These are phyloP conservation scores for Athetis lepigone DNA, from an alignment of 2,888 invertebrate species.

Conservation along the genomic window DNA sequence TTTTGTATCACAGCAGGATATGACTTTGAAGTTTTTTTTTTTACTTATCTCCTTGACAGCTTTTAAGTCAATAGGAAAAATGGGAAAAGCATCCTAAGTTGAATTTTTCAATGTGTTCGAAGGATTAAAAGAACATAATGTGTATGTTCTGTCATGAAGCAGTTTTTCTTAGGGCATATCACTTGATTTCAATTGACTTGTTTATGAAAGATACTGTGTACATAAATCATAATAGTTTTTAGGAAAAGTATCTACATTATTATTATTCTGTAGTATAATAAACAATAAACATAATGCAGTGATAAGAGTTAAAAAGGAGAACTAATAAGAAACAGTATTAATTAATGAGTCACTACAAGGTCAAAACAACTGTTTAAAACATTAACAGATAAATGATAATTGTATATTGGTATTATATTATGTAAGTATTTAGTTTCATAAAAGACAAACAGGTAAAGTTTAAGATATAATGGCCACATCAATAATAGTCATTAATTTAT, in stretches of 20 bases:
- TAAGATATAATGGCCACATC: background rate
- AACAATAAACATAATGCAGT: background rate
- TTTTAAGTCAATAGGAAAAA: too few species aligned
- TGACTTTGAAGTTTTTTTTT: background rate
- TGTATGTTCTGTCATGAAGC: background rate
- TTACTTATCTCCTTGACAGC: too few species aligned
- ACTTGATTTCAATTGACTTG: background rate
- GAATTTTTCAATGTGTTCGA: too few species aligned
- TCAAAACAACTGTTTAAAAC: conserved; percentile 46
- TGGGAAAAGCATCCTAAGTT: too few species aligned
- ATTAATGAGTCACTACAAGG: conserved; percentile 63
- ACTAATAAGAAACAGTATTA: conserved; percentile 59
- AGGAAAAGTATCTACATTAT: background rate
- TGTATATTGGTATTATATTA: conserved; percentile 24
- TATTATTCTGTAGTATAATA: conserved; percentile 10
- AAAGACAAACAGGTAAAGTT: conserved; percentile 28
- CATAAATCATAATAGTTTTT: too few species aligned
- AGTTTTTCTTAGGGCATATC: background rate
- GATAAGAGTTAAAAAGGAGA: conserved; percentile 38
- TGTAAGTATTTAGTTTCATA: conserved; percentile 29
- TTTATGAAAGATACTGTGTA: background rate
- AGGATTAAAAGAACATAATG: background rate
- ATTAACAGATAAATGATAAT: conserved; percentile 16
- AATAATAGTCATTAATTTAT: conserved; percentile 6
- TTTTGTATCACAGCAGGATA: background rate